These are phyloP conservation scores for Venusia cambrica DNA, from an alignment of 2,888 invertebrate species.

Conservation along the genomic window DNA sequence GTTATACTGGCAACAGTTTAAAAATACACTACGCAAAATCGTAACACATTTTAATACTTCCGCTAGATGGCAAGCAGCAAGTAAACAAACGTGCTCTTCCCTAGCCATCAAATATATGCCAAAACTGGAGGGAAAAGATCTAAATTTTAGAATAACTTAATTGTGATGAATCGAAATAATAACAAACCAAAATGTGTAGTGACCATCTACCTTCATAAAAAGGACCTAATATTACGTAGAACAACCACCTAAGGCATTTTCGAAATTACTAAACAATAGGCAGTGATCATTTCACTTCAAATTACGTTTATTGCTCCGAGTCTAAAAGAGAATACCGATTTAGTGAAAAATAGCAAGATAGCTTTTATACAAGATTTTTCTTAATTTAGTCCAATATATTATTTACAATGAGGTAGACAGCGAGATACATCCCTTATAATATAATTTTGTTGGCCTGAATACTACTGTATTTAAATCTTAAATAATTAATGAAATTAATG, in stretches of 20 bases:
- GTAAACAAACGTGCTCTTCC: neutral
- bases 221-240: conserved; percentile 33
- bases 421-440: conserved; percentile 58
- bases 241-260: conserved; percentile 39
- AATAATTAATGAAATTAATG: conserved; percentile 15
- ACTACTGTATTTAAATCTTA: conserved; percentile 32
- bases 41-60: too few relatives aligned
- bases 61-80: conserved; percentile 9
- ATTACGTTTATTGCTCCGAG: conserved; percentile 65
- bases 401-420: conserved; percentile 79
- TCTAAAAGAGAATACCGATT: conserved; percentile 42
- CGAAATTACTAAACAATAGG: conserved; percentile 34
- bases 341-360: conserved; percentile 47
- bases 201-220: conserved; percentile 26
- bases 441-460: conserved; percentile 62
- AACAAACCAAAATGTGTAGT: conserved; percentile 11
- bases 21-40: conserved; percentile 26
- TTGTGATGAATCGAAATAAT: conserved; percentile 25
- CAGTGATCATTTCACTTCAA: conserved; percentile 34
- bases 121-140: too few relatives aligned
- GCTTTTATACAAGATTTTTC: conserved; percentile 43
- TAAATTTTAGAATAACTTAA: too few relatives aligned
- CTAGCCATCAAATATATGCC: conserved; percentile 7
- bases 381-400: conserved; percentile 69
- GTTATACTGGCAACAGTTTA: conserved; percentile 66